Evolutionary conservation across 2,797 vertebrate species (phyloP), one percentile per base, ranked within the genome.

Genomic region (Lerista edwardsae): DNA sequence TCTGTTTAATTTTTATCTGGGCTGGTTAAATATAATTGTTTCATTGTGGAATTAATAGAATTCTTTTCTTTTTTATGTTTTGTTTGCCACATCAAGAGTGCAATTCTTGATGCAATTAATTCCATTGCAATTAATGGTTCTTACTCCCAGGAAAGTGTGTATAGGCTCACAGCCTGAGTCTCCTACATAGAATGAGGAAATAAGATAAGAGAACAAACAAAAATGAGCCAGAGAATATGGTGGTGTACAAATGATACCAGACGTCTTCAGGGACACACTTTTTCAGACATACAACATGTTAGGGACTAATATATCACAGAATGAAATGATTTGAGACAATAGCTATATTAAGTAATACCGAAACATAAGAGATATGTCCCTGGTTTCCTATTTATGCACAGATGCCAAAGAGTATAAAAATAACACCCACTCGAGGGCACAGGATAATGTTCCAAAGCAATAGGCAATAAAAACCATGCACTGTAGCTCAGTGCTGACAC

Each of bases 351-450:
- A 73, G 57, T n/a, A 31, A 4, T 83, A 41, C 47, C n/a, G 64
- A 68, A 69, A 68, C 12, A 90, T 89, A 91, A 79, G 76, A 85
- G 59, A 85, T 76, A 91, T 90, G 88, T 90, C 91, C 79, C 84
- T 79, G 75, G 79, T 67, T 0, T 8, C 85, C 87, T 90, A 47
- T 34, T 73, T 80, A 67, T 44, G 23, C 44, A 31, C 23, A 75
- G 44, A 57, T 74, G 71, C 9, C 34, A 68, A 85, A 34, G 47
- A 85, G 12, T 2, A 68, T 41, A 75, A 21, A 75, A 41, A 47
- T 19, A 47, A 71, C 6, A 51, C 47, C n/a, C 7, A 17, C 34
- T 44, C 39, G 14, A 47, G 5, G 12, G 51, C 15, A 36, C 31
- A 17, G 47, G n/a, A 51, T n/a, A 36, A 47, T 23, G 59, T 64